Evolutionary conservation across 1,140 invertebrate species (phyloP), one percentile per base, ranked within the genome.

Genomic region (Eciton burchellii): DNA sequence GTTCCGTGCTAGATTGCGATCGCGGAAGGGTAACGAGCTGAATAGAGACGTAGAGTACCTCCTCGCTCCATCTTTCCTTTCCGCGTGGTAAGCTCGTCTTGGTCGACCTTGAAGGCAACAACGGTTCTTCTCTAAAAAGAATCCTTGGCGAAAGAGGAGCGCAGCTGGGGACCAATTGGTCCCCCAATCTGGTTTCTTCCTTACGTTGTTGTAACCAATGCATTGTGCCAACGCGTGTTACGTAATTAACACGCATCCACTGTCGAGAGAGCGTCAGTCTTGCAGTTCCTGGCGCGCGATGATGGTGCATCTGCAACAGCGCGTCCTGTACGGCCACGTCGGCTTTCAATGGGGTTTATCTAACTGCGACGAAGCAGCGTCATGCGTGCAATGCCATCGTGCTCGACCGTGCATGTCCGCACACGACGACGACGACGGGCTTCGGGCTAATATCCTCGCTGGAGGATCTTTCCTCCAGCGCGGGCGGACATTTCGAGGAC

Each of bases 301-400:
- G 35, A 35, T 35, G 2, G 35, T 35, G 35, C 35, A 35, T 35
- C 21, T 14, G 81, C 65, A 21, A 62, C 47, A 62, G 54, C 49
- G 35, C 76, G 45, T 74, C 29, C 56, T 49, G 43, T 19, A 24
- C 49, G 49, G 59, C 73, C 45, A 82, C 81, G 71, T 65, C 35
- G 62, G 19, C 49, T 82, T 82, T 79, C 74, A 70, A 79, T 79
- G n/a, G 74, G 49, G 63, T 79, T 76, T 82, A 74, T 82, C 62
- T 66, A 65, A 82, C 81, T 82, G 54, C 81, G 81, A 82, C 65
- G n/a, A n/a, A n/a, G 81, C 76, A 82, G 52, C 81, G 66, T 82
- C 81, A 62, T 29, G 73, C 73, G 71, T 76, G 81, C 81, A 82
- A 82, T 82, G 72, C 81, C 81, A 82, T n/a, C 72, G 72, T 57